Evolutionary conservation across 2,888 invertebrate species (phyloP), one percentile per base, ranked within the genome.

Genomic region (Nemoura dubitans): DNA sequence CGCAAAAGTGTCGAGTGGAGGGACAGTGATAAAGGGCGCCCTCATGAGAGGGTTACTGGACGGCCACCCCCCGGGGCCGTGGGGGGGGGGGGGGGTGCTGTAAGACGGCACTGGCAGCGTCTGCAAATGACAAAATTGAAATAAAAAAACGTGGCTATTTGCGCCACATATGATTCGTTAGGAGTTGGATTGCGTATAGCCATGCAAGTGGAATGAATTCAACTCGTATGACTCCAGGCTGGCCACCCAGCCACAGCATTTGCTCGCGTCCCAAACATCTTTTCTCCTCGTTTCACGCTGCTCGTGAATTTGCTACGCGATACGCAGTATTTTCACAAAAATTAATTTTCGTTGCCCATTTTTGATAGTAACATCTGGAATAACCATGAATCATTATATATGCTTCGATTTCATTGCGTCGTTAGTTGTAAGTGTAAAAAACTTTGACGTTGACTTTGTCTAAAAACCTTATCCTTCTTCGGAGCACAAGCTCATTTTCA

Each of bases 61-160:
- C 59, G 6, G 16, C 59, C 59, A 21, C 21, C 59, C 16, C 21
- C 59, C 2, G 6, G 2, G 21, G 6, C 59, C 16, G 6, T 14
- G 6, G 16, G 59, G 16, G 6, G 14, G 59, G 59, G 5, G 5
- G 36, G 59, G 59, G 3, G 21, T 16, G 2, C 59, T 7, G 76
- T 84, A 84, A 84, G 84, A 76, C 29, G 76, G 84, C 59, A 81
- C 3, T 76, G 76, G 25, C 2, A 59, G 21, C 1, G 84, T 27
- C 84, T 84, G 84, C 84, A 29, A 76, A 84, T 84, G 84, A 84
- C 84, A 84, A 84, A 84, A 76, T 27, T 76, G 76, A 84, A 76
- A 76, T 83, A 59, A 28, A 84, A 84, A 29, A 28, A 29, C 30
- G 16, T 30, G 80, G 7, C 36, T 10, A 36, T 10, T 6, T 36